These are phyloP conservation scores for Oligia latruncula DNA, from an alignment of 2,888 invertebrate species.

Conservation along the genomic window DNA sequence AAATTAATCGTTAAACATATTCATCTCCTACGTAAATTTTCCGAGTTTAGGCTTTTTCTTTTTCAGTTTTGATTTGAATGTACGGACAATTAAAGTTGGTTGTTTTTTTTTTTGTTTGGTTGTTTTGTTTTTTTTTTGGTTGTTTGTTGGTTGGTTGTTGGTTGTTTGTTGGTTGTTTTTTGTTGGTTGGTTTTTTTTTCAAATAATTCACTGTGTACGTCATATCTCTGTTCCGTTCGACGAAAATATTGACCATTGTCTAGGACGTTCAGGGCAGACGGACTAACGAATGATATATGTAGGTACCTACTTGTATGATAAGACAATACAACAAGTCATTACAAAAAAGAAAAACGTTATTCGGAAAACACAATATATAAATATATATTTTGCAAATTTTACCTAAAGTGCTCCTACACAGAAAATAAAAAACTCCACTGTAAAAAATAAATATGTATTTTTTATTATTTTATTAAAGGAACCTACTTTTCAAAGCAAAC, in stretches of 20 bases:
- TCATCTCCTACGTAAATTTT: not conserved
- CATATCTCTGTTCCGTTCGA: too few species aligned
- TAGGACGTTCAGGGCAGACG: slow-evolving; percentile 34
- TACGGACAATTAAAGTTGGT: not conserved
- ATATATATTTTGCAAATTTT: too few species aligned
- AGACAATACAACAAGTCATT: slow-evolving; percentile 5
- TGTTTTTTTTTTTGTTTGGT: too few species aligned
- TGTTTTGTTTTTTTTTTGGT: too few species aligned
- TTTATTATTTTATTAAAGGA: too few species aligned
- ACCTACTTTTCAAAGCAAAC: too few species aligned
- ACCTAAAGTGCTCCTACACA: not conserved
- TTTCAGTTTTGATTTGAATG: not conserved
- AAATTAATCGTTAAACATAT: not conserved
- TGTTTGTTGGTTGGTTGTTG: too few species aligned
- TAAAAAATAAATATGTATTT: not conserved
- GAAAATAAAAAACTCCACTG: not conserved
- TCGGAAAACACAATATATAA: too few species aligned
- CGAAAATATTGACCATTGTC: slow-evolving; percentile 20
- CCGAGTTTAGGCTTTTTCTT: too few species aligned
- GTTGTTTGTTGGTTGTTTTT: too few species aligned
- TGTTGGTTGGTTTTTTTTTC: too few species aligned
- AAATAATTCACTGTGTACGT: too few species aligned
- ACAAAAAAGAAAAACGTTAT: not conserved
- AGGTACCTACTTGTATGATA: not conserved
- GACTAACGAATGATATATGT: slow-evolving; percentile 36